Evolutionary conservation across 2,797 vertebrate species (phyloP).

Genomic region (Syngnathus rostellatus): DNA sequence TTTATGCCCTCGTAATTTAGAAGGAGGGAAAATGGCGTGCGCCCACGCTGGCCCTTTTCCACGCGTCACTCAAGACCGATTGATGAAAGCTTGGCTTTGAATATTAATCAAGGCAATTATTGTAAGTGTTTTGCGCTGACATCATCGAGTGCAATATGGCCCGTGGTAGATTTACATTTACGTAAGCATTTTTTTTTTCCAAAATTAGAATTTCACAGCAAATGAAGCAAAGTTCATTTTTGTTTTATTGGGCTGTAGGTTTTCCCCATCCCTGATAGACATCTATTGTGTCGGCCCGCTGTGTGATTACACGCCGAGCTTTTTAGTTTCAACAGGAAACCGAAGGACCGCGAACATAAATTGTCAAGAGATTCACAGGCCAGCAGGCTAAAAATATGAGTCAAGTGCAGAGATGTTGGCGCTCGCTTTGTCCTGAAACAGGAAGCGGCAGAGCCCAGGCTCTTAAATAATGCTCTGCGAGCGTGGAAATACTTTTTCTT

Average conservation of each 20-base stretch:
- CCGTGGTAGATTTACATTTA: neutral
- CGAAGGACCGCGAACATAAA: conserved; percentile 30
- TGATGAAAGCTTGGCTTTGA: conserved; percentile 88
- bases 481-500: conserved; percentile 32
- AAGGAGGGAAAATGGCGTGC: conserved; percentile 76
- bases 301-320: neutral
- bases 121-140: conserved; percentile 89
- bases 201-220: too few species aligned
- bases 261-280: neutral
- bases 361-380: conserved; percentile 43
- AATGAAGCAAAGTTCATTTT: neutral
- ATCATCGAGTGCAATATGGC: conserved; percentile 60
- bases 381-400: conserved; percentile 34
- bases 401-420: conserved; percentile 7
- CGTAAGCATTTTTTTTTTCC: neutral
- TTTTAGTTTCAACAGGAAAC: conserved; percentile 35
- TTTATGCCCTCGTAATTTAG: conserved; percentile 83
- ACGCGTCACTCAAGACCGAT: conserved; percentile 89
- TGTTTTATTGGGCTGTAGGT: neutral
- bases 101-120: conserved; percentile 98
- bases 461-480: conserved; percentile 39
- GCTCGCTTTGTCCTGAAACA: conserved; percentile 45
- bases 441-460: conserved; percentile 48
- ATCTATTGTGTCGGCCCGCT: neutral
- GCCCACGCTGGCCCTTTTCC: conserved; percentile 68